Base-by-base conservation (phyloP, 2,888 invertebrate genomes). In the Calliphora vomitoria region DNA sequence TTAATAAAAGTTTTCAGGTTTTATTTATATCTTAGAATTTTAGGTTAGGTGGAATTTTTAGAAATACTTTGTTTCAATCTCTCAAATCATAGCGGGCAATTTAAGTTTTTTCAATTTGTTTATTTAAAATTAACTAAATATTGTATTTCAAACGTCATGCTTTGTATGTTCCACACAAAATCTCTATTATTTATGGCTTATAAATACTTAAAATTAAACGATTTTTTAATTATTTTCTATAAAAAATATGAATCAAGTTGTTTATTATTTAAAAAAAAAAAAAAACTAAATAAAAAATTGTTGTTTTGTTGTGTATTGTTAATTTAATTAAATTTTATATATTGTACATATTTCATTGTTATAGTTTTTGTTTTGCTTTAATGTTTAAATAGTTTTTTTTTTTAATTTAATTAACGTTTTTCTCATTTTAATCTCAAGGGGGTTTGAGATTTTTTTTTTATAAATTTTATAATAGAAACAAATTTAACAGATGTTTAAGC, bases 371-470 rank as follows among this genome's bases (percentile, higher is more conserved):
- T 55, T 55, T 55, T 3, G 20, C 55, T 55, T 20, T 55, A 8
- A 20, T 20, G 55, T 55, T 20, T 55, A 50, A 50, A 20, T 55
- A 20, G 20, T 20, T 55, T 20, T 55, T 13, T 20, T 53, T 18
- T 55, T 13, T 55, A 55, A 55, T 15, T 20, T 20, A 10, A 55
- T 20, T 55, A 55, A 55, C 11, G 18, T 55, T 11, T 20, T 55
- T 55, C 18, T 8, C 55, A 55, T 55, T 55, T 55, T 20, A 15
- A 55, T 55, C 55, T 55, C 55, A 20, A 55, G 55, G 55, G 55
- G 55, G 11, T 55, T 55, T 18, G 55, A 55, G 55, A 2, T 55
- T 55, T 50, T 50, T 10, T 50, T 50, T 10, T 20, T 8, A 8
- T 41, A 41, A 11, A 13, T 4, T 44, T 8, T 15, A 10, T 4